Evolutionary conservation across 2,797 vertebrate species (phyloP).

Genomic region (Heterohyrax brucei): DNA sequence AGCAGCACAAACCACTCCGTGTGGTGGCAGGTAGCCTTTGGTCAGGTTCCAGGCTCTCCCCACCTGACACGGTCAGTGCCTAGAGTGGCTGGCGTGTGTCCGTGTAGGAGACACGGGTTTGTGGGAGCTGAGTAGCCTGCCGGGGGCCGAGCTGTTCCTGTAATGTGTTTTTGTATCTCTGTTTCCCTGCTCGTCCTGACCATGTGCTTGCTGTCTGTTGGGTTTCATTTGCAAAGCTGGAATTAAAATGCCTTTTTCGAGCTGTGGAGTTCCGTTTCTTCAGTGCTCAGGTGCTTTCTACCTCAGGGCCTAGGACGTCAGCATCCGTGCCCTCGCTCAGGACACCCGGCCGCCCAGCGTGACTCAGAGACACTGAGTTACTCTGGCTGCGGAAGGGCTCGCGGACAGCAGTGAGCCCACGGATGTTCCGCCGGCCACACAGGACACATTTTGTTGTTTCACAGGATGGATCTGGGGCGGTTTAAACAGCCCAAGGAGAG

Average conservation of each 20-base stretch:
- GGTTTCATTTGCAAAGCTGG: neutral
- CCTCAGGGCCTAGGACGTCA: no score
- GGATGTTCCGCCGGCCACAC: neutral
- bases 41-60: no score
- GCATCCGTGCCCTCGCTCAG: no score
- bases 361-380: neutral
- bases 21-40: no score
- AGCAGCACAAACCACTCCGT: no score
- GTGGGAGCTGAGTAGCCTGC: neutral
- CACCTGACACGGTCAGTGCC: no score
- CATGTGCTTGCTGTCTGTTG: neutral
- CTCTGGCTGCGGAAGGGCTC: neutral
- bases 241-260: constrained; percentile 59
- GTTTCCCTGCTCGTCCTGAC: neutral
- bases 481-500: neutral
- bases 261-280: neutral
- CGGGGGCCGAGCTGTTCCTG: neutral
- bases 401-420: accelerated
- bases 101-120: neutral
- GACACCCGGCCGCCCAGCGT: no score
- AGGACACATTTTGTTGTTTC: no score
- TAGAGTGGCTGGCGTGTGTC: neutral
- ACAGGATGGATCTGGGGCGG: neutral
- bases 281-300: neutral
- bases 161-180: neutral